Conservation (phyloP, 2,888 invertebrate species). For the Polydrusus tereticollis region DNA sequence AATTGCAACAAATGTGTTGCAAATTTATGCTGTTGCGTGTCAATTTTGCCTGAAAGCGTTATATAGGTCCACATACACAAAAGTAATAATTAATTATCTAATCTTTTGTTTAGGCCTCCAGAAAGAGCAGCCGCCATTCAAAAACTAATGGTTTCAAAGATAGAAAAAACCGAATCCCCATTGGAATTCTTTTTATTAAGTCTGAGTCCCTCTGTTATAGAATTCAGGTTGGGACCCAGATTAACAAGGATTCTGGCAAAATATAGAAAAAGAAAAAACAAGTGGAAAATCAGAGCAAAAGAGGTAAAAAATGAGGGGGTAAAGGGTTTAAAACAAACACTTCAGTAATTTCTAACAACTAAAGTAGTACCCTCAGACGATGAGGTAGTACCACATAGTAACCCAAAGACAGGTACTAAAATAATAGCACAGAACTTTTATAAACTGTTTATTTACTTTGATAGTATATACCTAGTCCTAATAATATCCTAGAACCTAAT, state of each 20-base stretch:
- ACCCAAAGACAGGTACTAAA: neutral
- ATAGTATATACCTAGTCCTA: neutral
- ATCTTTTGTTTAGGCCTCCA: conserved; percentile 55
- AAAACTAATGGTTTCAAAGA: conserved; percentile 54
- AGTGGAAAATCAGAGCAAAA: conserved; percentile 67
- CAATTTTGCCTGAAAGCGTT: too few species aligned
- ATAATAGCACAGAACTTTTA: neutral
- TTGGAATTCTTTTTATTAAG: conserved; percentile 69
- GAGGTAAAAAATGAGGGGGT: too few species aligned
- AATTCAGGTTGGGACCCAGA: conserved; percentile 68
- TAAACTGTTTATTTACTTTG: neutral
- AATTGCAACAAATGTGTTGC: too few species aligned
- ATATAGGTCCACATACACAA: too few species aligned
- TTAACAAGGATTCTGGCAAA: conserved; percentile 70
- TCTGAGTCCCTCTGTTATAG: conserved; percentile 63
- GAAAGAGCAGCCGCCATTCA: conserved; percentile 57
- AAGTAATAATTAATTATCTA: neutral
- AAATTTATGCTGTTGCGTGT: too few species aligned
- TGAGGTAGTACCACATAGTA: too few species aligned
- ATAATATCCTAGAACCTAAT: neutral
- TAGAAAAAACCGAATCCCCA: conserved; percentile 60
- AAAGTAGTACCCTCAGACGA: too few species aligned
- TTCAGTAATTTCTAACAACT: too few species aligned
- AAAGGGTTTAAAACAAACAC: too few species aligned
- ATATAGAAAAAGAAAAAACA: conserved; percentile 68